A percentile compares a stretch with the other conserved stretches of the same genome.
These are phyloP conservation scores for Scartelaos histophorus DNA, from an alignment of 2,113 vertebrate genomes.

Conservation along the genomic window DNA sequence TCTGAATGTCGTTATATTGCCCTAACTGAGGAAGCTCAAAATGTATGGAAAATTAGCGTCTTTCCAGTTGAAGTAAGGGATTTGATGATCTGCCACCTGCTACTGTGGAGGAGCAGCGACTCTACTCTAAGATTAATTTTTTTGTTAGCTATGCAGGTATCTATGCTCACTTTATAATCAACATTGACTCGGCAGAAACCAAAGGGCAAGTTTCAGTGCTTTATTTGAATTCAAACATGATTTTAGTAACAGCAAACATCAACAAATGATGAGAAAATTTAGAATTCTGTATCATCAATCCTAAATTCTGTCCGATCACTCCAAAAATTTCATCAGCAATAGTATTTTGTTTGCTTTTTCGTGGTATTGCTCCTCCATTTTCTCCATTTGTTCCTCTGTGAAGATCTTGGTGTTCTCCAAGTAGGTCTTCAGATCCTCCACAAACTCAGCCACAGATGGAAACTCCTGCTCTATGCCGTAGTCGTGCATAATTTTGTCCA, in stretches of 20 bases:
- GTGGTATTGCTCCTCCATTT: not conserved
- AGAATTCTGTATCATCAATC: not conserved
- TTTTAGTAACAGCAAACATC: not conserved
- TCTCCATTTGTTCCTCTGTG: not conserved
- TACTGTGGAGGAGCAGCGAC: no score
- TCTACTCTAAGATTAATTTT: no score
- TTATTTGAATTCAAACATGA: not conserved
- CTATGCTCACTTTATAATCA: not conserved
- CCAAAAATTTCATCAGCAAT: not conserved
- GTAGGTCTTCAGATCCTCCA: not conserved
- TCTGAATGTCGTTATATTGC: no score
- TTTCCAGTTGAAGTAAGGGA: no score
- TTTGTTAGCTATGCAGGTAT: no score
- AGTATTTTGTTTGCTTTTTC: not conserved
- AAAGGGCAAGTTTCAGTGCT: not conserved
- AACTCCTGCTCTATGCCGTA: not conserved
- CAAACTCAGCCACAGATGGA: not conserved
- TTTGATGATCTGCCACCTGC: no score
- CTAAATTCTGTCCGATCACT: not conserved
- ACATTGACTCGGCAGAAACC: not conserved
- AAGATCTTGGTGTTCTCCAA: not conserved
- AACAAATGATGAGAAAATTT: not conserved
- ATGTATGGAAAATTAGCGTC: no score
- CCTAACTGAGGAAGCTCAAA: no score
- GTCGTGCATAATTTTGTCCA: not conserved